A percentile compares a stretch with the other conserved stretches of the same genome.
These are phyloP conservation scores for Erebia palarica DNA, from an alignment of 2,888 invertebrate genomes.

Conservation along the genomic window DNA sequence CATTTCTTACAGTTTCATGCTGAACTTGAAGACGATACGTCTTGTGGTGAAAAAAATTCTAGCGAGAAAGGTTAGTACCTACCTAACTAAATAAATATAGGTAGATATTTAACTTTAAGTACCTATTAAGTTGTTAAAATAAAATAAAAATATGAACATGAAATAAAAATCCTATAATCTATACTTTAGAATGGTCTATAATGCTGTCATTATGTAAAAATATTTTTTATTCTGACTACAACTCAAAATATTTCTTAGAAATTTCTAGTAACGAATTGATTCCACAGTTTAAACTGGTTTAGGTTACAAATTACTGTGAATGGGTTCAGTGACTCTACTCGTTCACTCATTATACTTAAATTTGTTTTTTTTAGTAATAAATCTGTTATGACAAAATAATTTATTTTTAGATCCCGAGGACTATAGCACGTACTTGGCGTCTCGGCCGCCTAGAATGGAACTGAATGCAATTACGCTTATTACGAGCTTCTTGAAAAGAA, in stretches of 20 bases:
- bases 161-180: too few species aligned
- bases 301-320: slow-evolving; percentile 13
- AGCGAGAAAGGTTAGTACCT: slow-evolving; percentile 57
- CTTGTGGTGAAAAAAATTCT: slow-evolving; percentile 49
- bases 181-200: background rate
- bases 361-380: background rate
- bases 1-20: slow-evolving; percentile 85
- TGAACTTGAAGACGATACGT: slow-evolving; percentile 78
- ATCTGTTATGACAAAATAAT: slow-evolving; percentile 18
- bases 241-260: background rate
- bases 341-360: slow-evolving; percentile 10
- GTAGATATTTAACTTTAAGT: too few species aligned
- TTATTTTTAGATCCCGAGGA: slow-evolving; percentile 75
- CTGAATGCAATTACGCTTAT: slow-evolving; percentile 84
- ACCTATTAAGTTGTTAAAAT: too few species aligned
- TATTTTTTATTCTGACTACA: background rate
- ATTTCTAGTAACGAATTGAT: background rate
- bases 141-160: too few species aligned
- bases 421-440: slow-evolving; percentile 84
- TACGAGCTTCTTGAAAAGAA: slow-evolving; percentile 79
- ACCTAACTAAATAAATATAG: background rate
- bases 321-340: slow-evolving; percentile 20
- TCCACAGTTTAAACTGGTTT: slow-evolving; percentile 5
- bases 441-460: slow-evolving; percentile 87
- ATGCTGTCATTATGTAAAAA: background rate